Conservation (phyloP, 2,113 vertebrate genomes). For the Alectura lathami region DNA sequence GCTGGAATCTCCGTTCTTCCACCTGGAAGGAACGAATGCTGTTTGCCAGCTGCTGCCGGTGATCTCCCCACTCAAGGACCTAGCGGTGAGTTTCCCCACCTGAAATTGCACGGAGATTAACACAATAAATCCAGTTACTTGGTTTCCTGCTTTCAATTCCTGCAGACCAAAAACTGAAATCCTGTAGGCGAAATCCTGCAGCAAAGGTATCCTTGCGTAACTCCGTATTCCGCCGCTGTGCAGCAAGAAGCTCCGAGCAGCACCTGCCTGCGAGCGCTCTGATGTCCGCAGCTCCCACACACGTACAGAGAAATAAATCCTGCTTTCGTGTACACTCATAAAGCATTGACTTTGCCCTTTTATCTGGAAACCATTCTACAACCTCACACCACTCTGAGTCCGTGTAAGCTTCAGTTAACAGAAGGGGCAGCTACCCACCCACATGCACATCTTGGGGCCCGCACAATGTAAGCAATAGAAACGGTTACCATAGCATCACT, state of each 20-base stretch:
- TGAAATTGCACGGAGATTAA: neutral
- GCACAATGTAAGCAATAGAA: accelerated
- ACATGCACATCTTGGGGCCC: accelerated
- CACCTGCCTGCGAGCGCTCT: neutral
- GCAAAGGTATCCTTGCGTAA: neutral
- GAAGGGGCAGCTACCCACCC: neutral
- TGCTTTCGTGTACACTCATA: neutral
- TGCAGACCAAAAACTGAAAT: neutral
- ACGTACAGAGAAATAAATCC: neutral
- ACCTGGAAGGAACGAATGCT: neutral
- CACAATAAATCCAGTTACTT: neutral
- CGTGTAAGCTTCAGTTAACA: accelerated
- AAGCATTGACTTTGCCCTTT: neutral
- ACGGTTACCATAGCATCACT: neutral
- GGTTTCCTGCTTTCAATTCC: neutral
- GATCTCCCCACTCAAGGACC: neutral
- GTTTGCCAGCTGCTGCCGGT: neutral
- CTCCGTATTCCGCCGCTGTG: neutral
- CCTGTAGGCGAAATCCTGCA: neutral
- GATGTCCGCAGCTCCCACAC: neutral
- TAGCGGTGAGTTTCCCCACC: neutral
- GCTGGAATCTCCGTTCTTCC: neutral
- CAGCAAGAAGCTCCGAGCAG: neutral
- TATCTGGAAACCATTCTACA: neutral
- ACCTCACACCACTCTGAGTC: neutral